Evolutionary conservation across 2,797 vertebrate genomes (phyloP).

Genomic region (Halcyon leucocephala): DNA sequence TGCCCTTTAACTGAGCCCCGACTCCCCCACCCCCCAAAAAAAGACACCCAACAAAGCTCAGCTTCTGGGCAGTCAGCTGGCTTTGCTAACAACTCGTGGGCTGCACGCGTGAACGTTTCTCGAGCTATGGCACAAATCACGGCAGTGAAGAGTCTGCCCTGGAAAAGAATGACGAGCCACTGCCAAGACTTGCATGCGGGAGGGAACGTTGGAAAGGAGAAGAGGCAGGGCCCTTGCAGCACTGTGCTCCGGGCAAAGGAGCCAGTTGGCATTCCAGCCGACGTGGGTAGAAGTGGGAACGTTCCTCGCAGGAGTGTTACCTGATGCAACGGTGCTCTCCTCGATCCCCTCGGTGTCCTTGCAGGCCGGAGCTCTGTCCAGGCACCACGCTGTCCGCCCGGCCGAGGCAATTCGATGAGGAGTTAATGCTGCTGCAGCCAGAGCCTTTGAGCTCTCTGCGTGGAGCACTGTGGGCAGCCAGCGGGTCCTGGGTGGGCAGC

Average conservation of each 20-base stretch:
- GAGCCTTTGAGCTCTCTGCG: background rate
- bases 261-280: background rate
- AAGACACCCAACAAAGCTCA: background rate
- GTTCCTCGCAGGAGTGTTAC: background rate
- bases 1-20: background rate
- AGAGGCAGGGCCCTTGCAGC: background rate
- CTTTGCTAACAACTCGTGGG: background rate
- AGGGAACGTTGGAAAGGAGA: background rate
- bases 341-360: background rate
- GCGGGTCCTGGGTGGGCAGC: background rate
- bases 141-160: background rate
- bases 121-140: background rate
- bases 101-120: background rate
- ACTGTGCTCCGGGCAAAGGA: background rate
- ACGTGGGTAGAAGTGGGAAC: fast-evolving
- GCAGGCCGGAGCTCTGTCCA: background rate
- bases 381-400: background rate
- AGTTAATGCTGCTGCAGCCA: background rate
- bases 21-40: fast-evolving
- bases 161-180: background rate
- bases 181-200: background rate
- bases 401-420: background rate
- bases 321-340: background rate
- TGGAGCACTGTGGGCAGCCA: background rate
- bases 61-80: background rate